These are phyloP conservation scores for Notocelia uddmanniana DNA, from an alignment of 2,888 invertebrate genomes.

Conservation along the genomic window DNA sequence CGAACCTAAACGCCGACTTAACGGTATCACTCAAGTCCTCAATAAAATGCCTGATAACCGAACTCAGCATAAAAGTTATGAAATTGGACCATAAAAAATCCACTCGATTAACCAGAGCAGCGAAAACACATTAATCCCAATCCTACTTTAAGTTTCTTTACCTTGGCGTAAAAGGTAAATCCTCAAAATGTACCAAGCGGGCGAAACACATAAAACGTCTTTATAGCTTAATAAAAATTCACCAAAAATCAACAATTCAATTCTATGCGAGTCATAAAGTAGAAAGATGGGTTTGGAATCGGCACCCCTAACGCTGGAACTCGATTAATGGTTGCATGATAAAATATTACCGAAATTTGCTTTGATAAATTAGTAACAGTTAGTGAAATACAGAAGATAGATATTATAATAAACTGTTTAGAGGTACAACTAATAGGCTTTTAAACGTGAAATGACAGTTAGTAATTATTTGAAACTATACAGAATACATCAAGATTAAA, in stretches of 20 bases:
- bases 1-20: slow-evolving; percentile 12
- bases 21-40: slow-evolving; percentile 36
- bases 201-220: slow-evolving; percentile 64
- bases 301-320: slow-evolving; percentile 50
- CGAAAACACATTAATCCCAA: slow-evolving; percentile 48
- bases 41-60: slow-evolving; percentile 41
- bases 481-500: too few relatives aligned
- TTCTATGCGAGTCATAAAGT: slow-evolving; percentile 73
- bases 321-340: slow-evolving; percentile 17
- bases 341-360: background rate
- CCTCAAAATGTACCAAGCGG: slow-evolving; percentile 50
- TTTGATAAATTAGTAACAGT: background rate
- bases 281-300: slow-evolving; percentile 69
- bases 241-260: slow-evolving; percentile 78
- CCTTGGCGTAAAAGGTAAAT: slow-evolving; percentile 51
- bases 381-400: background rate
- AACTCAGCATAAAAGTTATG: slow-evolving; percentile 46
- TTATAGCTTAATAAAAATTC: slow-evolving; percentile 74
- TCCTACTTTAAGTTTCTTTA: slow-evolving; percentile 49
- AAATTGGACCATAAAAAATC: slow-evolving; percentile 48
- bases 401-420: background rate
- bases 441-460: background rate
- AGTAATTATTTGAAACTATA: too few relatives aligned
- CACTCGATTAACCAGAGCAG: slow-evolving; percentile 48
- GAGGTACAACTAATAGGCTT: background rate